Evolutionary conservation across 2,888 invertebrate genomes (phyloP).

Genomic region (Cinara cedri): DNA sequence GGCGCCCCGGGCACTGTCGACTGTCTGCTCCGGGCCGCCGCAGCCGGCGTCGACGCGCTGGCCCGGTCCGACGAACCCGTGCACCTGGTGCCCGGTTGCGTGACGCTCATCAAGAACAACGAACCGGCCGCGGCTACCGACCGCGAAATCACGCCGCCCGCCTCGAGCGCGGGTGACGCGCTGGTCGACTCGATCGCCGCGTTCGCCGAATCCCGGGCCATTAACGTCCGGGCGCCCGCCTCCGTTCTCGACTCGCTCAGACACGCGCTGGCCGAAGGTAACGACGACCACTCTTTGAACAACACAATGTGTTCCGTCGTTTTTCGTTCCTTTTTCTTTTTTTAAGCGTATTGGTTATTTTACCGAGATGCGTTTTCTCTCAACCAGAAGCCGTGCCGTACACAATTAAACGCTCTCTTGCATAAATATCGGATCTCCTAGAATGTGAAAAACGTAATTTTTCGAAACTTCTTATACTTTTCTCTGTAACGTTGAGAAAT

Average conservation of each 20-base stretch:
- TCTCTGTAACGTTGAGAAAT: too few species aligned
- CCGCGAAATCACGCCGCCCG: background rate
- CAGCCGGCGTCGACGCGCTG: conserved; percentile 29
- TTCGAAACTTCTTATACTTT: too few species aligned
- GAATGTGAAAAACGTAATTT: too few species aligned
- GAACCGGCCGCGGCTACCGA: background rate
- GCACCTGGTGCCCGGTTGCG: conserved; percentile 30
- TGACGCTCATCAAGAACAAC: conserved; percentile 41
- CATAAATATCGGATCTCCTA: too few species aligned
- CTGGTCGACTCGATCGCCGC: conserved; percentile 39
- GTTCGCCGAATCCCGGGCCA: conserved; percentile 43
- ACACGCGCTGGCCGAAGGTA: conserved; percentile 40
- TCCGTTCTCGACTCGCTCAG: conserved; percentile 6
- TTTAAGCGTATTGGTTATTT: too few species aligned
- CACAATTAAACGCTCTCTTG: too few species aligned
- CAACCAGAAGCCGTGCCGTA: too few species aligned
- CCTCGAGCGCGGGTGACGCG: background rate
- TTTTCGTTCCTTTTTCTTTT: too few species aligned
- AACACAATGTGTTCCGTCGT: too few species aligned
- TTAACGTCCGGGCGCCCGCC: conserved; percentile 38
- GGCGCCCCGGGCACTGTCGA: conserved; percentile 14
- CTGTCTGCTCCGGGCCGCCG: conserved; percentile 31
- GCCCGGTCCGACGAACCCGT: conserved; percentile 46
- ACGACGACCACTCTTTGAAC: too few species aligned
- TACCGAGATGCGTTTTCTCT: too few species aligned